These are phyloP conservation scores for Poecile montanus DNA, from an alignment of 2,797 vertebrate genomes.

Conservation along the genomic window DNA sequence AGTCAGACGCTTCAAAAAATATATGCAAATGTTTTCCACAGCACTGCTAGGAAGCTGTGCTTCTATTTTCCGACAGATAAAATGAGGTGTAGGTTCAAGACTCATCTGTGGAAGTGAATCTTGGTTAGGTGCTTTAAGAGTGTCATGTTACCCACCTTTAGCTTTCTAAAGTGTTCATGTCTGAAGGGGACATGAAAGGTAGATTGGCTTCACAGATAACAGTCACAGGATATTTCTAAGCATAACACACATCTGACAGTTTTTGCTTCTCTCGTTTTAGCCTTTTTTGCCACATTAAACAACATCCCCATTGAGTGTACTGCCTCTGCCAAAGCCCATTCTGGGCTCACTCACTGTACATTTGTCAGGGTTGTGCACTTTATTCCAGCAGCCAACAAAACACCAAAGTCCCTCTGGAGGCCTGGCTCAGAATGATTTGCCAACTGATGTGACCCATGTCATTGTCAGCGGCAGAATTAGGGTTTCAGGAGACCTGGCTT, in stretches of 20 bases:
- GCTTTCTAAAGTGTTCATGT: not conserved
- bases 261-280: not conserved
- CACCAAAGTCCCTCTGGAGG: not conserved
- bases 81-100: not conserved
- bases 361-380: not conserved
- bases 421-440: not conserved
- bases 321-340: slow-evolving; percentile 1
- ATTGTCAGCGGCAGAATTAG: not conserved
- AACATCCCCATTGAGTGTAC: not conserved
- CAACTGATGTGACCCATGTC: not conserved
- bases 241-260: not conserved
- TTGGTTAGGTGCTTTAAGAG: not conserved
- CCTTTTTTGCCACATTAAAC: not conserved
- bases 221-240: not conserved
- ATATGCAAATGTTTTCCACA: not conserved
- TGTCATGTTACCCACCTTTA: not conserved
- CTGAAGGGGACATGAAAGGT: not conserved
- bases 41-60: not conserved
- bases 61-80: not conserved
- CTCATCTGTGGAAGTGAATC: not conserved
- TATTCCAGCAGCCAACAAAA: not conserved
- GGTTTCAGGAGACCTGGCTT: not conserved
- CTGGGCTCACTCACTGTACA: not conserved
- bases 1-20: not conserved
- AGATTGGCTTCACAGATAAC: not conserved